Percentiles rank a stretch among this genome's conserved stretches.
Conservation (phyloP, 2,113 vertebrate genomes). For the Prietella phreatophila region DNA sequence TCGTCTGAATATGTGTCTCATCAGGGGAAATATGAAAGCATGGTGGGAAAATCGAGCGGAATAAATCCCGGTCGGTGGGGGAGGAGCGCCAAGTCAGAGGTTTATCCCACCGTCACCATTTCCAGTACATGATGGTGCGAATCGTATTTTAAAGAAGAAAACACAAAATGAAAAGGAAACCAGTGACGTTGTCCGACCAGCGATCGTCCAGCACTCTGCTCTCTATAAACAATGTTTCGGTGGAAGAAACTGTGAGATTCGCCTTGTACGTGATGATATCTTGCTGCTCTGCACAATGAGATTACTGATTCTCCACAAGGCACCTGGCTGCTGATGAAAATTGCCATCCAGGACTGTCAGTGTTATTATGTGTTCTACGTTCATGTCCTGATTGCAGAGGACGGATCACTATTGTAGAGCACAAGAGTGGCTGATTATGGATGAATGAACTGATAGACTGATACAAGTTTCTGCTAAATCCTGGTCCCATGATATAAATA, state of each 20-base stretch:
- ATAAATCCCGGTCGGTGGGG: not conserved
- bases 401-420: constrained; percentile 26
- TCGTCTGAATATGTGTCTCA: too few species aligned
- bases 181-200: not conserved
- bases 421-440: constrained; percentile 28
- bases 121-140: not conserved
- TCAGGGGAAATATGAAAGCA: not conserved
- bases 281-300: not conserved
- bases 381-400: constrained; percentile 34
- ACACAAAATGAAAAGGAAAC: not conserved
- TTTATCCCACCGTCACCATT: not conserved
- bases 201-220: not conserved
- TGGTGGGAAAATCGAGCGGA: not conserved
- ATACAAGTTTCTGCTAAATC: not conserved
- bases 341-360: constrained; percentile 9
- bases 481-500: constrained; percentile 2
- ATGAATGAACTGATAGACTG: not conserved
- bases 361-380: constrained; percentile 27
- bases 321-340: constrained; percentile 20
- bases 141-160: not conserved
- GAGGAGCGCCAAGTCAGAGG: not conserved
- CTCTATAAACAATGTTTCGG: not conserved
- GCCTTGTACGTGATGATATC: not conserved
- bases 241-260: not conserved
- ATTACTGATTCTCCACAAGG: constrained; percentile 3